These are phyloP conservation scores for Antigone vipio DNA, from an alignment of 2,113 vertebrate genomes.

Conservation along the genomic window DNA sequence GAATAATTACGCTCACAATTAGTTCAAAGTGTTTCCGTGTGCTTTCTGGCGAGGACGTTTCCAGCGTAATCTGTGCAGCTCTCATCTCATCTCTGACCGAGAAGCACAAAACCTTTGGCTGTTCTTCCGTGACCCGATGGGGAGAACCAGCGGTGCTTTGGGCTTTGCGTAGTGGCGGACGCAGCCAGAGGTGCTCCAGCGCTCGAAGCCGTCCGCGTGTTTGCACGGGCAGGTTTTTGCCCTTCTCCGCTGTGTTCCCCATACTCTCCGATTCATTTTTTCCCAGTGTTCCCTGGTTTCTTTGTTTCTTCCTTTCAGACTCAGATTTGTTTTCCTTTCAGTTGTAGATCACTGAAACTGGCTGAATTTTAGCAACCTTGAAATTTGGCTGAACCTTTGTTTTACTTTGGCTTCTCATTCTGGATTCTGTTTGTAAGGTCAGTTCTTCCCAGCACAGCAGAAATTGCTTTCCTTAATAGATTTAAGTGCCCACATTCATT, in stretches of 20 bases:
- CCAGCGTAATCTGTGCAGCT: background rate
- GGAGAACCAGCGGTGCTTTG: fast-evolving
- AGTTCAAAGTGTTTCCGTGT: background rate
- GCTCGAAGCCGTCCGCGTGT: fast-evolving
- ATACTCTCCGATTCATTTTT: background rate
- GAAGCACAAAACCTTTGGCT: background rate
- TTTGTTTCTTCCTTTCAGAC: background rate
- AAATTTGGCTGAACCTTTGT: background rate
- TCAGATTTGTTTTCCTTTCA: background rate
- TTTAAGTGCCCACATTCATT: background rate
- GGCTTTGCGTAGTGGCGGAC: background rate
- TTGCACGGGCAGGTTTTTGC: background rate
- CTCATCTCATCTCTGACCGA: background rate
- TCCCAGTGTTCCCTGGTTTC: background rate
- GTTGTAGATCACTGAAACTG: background rate
- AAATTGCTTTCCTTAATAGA: background rate
- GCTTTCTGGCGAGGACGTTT: background rate
- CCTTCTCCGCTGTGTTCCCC: background rate
- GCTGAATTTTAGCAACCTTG: background rate
- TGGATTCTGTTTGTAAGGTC: background rate
- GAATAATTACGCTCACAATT: background rate
- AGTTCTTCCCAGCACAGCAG: background rate
- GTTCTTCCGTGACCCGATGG: background rate
- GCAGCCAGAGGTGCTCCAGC: background rate
- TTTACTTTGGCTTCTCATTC: background rate